Evolutionary conservation across 2,113 vertebrate species (phyloP).

Genomic region (Oceanites oceanicus): DNA sequence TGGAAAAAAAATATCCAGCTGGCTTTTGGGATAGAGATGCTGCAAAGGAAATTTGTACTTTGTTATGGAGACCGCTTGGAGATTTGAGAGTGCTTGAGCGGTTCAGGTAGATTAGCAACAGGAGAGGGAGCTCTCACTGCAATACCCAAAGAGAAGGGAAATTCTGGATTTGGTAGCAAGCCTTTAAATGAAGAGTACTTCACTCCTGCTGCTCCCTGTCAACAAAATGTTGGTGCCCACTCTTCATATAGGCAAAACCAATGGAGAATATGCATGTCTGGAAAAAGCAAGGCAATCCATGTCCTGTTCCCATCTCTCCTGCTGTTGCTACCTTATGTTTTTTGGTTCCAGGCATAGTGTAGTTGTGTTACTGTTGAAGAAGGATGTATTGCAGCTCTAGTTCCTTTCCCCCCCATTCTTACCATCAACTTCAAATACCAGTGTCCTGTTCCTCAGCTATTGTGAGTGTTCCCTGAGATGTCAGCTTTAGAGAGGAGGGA

Average conservation of each 20-base stretch:
- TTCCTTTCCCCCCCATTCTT: background rate
- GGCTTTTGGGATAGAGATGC: background rate
- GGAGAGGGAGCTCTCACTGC: slow-evolving; percentile 35
- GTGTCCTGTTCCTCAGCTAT: background rate
- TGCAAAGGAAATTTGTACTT: background rate
- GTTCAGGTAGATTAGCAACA: background rate
- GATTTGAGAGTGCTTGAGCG: background rate
- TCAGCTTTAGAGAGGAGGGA: background rate
- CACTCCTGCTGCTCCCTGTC: background rate
- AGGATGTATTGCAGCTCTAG: background rate
- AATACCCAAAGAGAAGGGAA: background rate
- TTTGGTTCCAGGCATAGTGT: background rate
- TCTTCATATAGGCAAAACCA: background rate
- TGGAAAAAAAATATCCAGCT: background rate
- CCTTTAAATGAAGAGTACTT: background rate
- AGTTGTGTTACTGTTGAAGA: background rate
- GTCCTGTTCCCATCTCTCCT: background rate
- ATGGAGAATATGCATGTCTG: background rate
- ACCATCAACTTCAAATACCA: background rate
- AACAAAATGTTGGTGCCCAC: background rate
- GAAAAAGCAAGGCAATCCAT: background rate
- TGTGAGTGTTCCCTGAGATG: background rate
- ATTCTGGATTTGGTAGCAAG: background rate
- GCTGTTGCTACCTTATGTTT: background rate
- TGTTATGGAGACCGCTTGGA: background rate